Evolutionary conservation across 2,888 invertebrate species (phyloP).

Genomic region (Diaperis boleti): DNA sequence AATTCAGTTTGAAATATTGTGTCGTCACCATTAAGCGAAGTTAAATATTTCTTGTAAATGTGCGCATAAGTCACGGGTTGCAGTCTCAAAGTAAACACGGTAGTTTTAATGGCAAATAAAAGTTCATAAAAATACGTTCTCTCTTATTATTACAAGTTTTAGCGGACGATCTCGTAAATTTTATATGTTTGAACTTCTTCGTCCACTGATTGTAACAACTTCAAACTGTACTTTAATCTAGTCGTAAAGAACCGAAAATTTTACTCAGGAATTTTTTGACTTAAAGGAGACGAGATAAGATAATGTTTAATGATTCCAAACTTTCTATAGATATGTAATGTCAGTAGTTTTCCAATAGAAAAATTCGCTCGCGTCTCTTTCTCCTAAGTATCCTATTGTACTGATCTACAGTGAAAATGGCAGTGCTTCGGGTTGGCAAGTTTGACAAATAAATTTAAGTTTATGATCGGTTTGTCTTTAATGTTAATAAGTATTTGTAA

Average conservation of each 20-base stretch:
- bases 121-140: conserved; percentile 34
- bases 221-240: conserved; percentile 26
- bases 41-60: neutral
- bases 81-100: conserved; percentile 34
- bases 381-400: too few relatives aligned
- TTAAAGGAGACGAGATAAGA: neutral
- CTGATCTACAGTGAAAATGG: too few relatives aligned
- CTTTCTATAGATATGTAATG: neutral
- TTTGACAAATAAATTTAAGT: too few relatives aligned
- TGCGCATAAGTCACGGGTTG: conserved; percentile 35
- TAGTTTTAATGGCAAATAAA: conserved; percentile 30
- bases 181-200: conserved; percentile 28
- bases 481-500: too few relatives aligned
- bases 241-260: neutral
- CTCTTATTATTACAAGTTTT: conserved; percentile 41
- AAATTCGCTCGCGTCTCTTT: too few relatives aligned
- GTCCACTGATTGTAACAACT: conserved; percentile 26
- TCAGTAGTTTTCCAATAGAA: too few relatives aligned
- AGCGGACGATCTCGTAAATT: conserved; percentile 34
- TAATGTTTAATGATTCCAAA: neutral
- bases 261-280: neutral
- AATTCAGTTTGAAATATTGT: neutral
- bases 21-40: neutral
- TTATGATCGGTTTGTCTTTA: too few relatives aligned
- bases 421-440: too few relatives aligned